Base-by-base conservation (phyloP, 2,797 vertebrate species). In the Sorex maritimensis region DNA sequence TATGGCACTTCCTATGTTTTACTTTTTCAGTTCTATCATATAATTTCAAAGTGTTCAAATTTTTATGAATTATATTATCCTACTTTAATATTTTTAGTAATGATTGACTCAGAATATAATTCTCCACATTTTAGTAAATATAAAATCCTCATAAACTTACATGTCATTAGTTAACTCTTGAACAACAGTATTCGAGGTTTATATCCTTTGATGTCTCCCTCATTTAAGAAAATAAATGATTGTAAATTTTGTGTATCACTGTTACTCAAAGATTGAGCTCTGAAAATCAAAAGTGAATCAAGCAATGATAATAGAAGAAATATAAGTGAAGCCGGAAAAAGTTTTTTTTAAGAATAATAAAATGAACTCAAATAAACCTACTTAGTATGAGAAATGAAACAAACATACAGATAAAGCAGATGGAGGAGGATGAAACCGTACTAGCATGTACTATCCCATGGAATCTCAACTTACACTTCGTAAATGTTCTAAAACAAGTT, bases 91-190 rank as follows among this genome's bases (percentile, higher is more conserved):
- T 87, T 90, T 77, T 85, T 28, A 68, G 26, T 30, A 44, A n/a
- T 55, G 24, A 2, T 46, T 63, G 4, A 1, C 55, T 55, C 7
- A 85, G 41, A 4, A 44, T 63, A 79, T 41, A 78, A 86, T 91
- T 75, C 9, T 72, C 8, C 69, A 55, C 0, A 30, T 67, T 28
- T 75, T 81, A 81, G 41, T 14, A 46, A 86, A 81, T 58, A 84
- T 49, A 77, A 88, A 24, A 75, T 81, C 38, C 72, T 80, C 11
- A 83, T 68, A 71, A 79, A 63, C 44, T 81, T 94, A 73, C 80
- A 38, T 41, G 21, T 81, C 1, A 46, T 68, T 84, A 85, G 74
- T 81, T 74, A 7, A 80, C 6, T 1, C 26, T 78, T 81, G 13
- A 84, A 30, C 34, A 92, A 6, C 26, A 86, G 55, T 84, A 81